Percentiles rank a stretch among this genome's conserved stretches.
phyloP scores from a whole-genome alignment of 2,888 invertebrate species.

The Trichopria drosophilae region DNA sequence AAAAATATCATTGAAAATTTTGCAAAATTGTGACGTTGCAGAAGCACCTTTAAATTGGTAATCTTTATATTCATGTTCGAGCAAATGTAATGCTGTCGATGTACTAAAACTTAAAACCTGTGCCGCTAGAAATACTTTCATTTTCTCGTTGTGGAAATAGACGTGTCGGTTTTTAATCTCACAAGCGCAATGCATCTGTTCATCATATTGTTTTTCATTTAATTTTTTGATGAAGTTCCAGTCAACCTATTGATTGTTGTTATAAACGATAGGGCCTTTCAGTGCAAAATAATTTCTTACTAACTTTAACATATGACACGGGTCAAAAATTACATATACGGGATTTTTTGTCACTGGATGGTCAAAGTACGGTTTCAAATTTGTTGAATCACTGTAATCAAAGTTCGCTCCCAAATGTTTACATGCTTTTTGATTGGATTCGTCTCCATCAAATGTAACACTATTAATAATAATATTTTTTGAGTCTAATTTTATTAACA shows the following conservation, averaged over 20 bases:
- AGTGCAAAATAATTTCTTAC: slow-evolving; percentile 12
- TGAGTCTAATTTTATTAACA: slow-evolving; percentile 3
- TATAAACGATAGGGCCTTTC: slow-evolving; percentile 17
- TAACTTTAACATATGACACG: slow-evolving; percentile 19
- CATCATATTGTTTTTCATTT: slow-evolving; percentile 33
- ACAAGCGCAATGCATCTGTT: slow-evolving; percentile 34
- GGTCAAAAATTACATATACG: slow-evolving; percentile 8
- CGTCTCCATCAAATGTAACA: slow-evolving; percentile 18
- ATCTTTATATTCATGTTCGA: slow-evolving; percentile 15
- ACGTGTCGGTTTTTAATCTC: slow-evolving; percentile 33
- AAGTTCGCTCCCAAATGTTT: slow-evolving; percentile 19
- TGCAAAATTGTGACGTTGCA: slow-evolving; percentile 26
- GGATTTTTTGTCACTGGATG: slow-evolving; percentile 8
- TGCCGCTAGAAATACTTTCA: slow-evolving; percentile 30
- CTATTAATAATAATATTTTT: slow-evolving; percentile 8
- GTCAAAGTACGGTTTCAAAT: slow-evolving; percentile 12
- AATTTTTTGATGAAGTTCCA: slow-evolving; percentile 35
- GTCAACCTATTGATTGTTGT: slow-evolving; percentile 25
- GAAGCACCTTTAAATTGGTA: slow-evolving; percentile 6
- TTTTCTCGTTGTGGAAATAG: slow-evolving; percentile 31
- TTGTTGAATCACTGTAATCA: not conserved
- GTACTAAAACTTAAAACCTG: slow-evolving; percentile 36
- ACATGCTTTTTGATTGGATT: slow-evolving; percentile 9
- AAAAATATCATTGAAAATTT: slow-evolving; percentile 34
- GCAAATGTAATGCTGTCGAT: slow-evolving; percentile 30